Percentiles rank a stretch among this genome's conserved stretches.
phyloP scores from a whole-genome alignment of 2,797 vertebrate genomes.

The Pteronotus mesoamericanus region DNA sequence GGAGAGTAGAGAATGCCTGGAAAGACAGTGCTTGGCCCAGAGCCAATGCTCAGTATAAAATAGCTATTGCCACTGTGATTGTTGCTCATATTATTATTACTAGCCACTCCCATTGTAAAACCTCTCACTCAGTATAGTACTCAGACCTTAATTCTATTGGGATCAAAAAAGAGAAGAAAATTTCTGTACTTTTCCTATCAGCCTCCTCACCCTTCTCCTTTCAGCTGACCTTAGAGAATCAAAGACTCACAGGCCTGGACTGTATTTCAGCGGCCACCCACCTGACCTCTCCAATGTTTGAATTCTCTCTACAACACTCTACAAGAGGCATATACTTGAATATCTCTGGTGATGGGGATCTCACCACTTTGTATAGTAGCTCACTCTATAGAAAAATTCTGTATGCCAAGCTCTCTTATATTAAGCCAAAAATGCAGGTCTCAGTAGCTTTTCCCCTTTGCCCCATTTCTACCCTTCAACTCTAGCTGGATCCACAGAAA shows the following conservation, averaged over 20 bases:
- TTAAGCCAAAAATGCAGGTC: not conserved
- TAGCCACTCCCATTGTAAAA: not conserved
- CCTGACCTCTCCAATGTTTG: not conserved
- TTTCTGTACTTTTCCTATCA: not conserved
- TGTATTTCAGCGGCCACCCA: not conserved
- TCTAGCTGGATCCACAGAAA: not conserved
- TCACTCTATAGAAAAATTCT: not conserved
- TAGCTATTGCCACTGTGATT: not conserved
- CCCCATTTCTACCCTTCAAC: not conserved
- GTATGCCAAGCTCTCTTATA: not conserved
- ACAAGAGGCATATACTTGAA: not conserved
- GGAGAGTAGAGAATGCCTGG: not conserved
- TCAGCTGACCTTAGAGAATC: not conserved
- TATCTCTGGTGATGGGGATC: not conserved
- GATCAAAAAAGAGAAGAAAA: not conserved
- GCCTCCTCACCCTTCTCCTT: not conserved
- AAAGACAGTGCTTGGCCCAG: not conserved
- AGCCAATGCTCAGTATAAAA: not conserved
- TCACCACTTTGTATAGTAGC: not conserved
- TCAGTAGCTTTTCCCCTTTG: not conserved
- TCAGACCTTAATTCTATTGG: not conserved
- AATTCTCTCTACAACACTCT: not conserved
- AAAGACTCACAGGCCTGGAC: not conserved
- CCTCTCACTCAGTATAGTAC: not conserved
- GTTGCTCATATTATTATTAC: not conserved